Conservation (phyloP, 2,797 vertebrate genomes). For the Cyclura pinguis region DNA sequence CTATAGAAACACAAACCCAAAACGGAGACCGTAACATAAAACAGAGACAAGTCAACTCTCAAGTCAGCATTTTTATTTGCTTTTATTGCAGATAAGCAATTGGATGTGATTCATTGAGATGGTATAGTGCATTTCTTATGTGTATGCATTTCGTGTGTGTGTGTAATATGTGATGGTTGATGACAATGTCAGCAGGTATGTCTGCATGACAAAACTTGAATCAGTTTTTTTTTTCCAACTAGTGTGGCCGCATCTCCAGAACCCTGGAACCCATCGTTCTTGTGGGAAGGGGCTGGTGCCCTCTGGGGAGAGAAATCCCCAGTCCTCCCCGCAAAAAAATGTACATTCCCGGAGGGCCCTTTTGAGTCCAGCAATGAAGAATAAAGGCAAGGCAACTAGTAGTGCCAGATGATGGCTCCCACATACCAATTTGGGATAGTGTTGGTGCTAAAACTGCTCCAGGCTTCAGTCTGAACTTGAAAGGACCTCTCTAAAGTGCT, state of each 20-base stretch:
- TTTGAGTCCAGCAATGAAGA: not conserved
- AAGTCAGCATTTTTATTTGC: constrained; percentile 80
- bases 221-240: not conserved
- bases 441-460: no score
- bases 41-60: not conserved
- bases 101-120: constrained; percentile 73
- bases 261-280: no score
- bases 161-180: not conserved
- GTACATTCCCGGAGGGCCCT: not conserved
- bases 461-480: no score
- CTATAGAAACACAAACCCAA: not conserved
- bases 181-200: not conserved
- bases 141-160: not conserved
- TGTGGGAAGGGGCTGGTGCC: not conserved
- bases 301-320: constrained; percentile 7
- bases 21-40: no score
- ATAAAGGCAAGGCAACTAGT: not conserved
- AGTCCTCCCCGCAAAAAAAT: accelerated
- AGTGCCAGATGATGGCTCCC: no score
- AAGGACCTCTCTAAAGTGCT: no score
- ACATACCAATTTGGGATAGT: no score
- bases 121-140: constrained; percentile 62
- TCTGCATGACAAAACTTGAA: not conserved
- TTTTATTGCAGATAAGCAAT: constrained; percentile 82
- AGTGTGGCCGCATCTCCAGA: not conserved